Conservation (phyloP, 2,797 vertebrate species). For the Tolypeutes matacus region DNA sequence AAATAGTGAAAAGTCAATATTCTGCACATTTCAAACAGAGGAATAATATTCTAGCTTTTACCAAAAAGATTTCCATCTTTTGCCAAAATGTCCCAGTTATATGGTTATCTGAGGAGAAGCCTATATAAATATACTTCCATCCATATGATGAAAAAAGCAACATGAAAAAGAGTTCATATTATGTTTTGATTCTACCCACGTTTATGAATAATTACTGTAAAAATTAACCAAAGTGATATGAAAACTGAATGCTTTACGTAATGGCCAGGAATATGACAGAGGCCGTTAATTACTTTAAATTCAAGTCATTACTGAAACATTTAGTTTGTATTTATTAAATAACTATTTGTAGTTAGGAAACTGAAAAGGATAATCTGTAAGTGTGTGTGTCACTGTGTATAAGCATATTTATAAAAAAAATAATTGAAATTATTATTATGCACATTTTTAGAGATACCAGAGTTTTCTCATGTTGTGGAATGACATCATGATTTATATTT, state of each 20-base stretch:
- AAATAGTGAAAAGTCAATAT: neutral
- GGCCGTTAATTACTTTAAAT: slow-evolving; percentile 81
- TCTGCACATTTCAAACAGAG: neutral
- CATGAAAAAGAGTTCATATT: slow-evolving; percentile 70
- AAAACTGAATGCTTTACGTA: slow-evolving; percentile 80
- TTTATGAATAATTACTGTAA: slow-evolving; percentile 65
- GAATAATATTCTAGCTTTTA: neutral
- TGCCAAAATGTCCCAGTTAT: slow-evolving; percentile 59
- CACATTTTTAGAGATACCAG: slow-evolving; percentile 82
- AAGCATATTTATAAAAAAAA: slow-evolving; percentile 75
- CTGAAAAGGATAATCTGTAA: slow-evolving; percentile 42
- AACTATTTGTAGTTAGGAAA: slow-evolving; percentile 81
- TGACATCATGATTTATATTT: slow-evolving; percentile 78
- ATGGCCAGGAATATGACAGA: slow-evolving; percentile 76
- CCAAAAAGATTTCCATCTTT: neutral
- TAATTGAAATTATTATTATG: slow-evolving; percentile 82
- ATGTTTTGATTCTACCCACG: slow-evolving; percentile 62
- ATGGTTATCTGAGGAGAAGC: slow-evolving; percentile 70
- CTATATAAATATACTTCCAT: slow-evolving; percentile 68
- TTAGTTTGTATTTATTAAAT: slow-evolving; percentile 82
- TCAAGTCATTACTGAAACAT: slow-evolving; percentile 73
- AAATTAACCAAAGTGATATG: slow-evolving; percentile 77
- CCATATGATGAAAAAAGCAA: neutral
- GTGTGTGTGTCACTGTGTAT: neutral
- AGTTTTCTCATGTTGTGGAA: slow-evolving; percentile 84